Conservation (phyloP, 2,113 vertebrate genomes). For the Notothenia rossii region DNA sequence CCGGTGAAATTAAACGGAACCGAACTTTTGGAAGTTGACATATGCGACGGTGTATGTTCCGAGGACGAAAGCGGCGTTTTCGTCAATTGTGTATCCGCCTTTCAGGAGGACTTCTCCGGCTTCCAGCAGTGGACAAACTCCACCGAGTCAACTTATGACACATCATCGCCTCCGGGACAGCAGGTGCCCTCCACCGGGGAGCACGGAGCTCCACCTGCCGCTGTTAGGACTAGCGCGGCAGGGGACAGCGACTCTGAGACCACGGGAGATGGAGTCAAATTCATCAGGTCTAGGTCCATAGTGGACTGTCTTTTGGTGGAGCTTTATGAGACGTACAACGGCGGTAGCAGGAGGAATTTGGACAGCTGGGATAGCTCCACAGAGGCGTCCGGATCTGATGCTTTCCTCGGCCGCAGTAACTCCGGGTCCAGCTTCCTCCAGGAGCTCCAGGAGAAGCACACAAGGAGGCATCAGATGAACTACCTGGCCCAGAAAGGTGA, state of each 20-base stretch:
- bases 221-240: constrained; percentile 6
- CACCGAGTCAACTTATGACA: constrained; percentile 42
- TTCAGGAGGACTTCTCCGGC: constrained; percentile 63
- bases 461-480: constrained; percentile 85
- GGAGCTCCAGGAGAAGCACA: constrained; percentile 89
- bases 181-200: background rate
- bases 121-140: constrained; percentile 74
- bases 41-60: constrained; percentile 73
- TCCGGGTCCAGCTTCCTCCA: constrained; percentile 86
- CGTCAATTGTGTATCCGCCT: constrained; percentile 52
- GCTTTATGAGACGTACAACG: constrained; percentile 89
- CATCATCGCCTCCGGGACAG: constrained; percentile 56
- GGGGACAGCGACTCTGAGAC: constrained; percentile 34
- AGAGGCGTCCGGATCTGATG: constrained; percentile 91
- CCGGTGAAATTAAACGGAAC: constrained; percentile 37
- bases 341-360: constrained; percentile 67
- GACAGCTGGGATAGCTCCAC: constrained; percentile 93
- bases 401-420: constrained; percentile 84
- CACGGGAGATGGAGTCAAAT: constrained; percentile 26
- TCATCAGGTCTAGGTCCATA: constrained; percentile 83
- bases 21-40: constrained; percentile 83
- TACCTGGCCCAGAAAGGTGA: constrained; percentile 94
- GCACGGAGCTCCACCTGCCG: constrained; percentile 1
- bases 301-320: constrained; percentile 94
- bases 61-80: constrained; percentile 78